A percentile compares a stretch with the other conserved stretches of the same genome.
These are phyloP conservation scores for Ctenodactylus gundi DNA, from an alignment of 2,113 vertebrate genomes.

Conservation along the genomic window DNA sequence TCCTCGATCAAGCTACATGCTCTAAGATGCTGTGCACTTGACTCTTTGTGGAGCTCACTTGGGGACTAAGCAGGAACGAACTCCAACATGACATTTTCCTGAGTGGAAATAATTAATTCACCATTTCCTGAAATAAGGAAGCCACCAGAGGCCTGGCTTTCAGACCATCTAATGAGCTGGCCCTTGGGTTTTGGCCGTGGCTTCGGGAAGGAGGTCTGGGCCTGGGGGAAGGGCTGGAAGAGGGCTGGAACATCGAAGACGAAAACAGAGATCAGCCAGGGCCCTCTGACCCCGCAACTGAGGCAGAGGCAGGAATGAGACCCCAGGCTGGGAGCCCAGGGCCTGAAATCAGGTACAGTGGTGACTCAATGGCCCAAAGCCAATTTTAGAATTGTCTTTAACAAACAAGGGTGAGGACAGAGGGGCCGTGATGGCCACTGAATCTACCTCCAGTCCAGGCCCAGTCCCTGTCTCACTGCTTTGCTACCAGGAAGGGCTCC, in stretches of 20 bases:
- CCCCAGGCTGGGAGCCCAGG: background rate
- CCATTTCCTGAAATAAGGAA: conserved; percentile 70
- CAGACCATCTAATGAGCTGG: conserved; percentile 41
- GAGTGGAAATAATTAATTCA: conserved; percentile 76
- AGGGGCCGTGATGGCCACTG: background rate
- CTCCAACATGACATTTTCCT: conserved; percentile 60
- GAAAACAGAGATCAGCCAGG: background rate
- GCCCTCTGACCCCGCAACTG: background rate
- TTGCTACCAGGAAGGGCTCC: background rate
- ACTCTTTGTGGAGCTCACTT: conserved; percentile 41
- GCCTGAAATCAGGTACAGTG: background rate
- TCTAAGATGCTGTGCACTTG: background rate
- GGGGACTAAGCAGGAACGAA: conserved; percentile 24
- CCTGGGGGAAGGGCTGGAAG: background rate
- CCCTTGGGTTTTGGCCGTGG: conserved; percentile 26
- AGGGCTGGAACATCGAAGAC: background rate
- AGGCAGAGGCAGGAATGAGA: background rate
- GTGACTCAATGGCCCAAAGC: background rate
- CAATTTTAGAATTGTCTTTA: background rate
- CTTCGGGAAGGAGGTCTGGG: conserved; percentile 41
- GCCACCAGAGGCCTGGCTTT: conserved; percentile 39
- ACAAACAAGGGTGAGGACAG: background rate
- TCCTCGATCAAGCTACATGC: background rate
- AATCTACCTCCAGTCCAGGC: background rate
- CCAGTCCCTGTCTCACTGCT: background rate